Evolutionary conservation across 35 echinoderm and acorn worm genomes (phyloP), one percentile per base, ranked within the genome.

Genomic region (Ophiothrix spiculata): DNA sequence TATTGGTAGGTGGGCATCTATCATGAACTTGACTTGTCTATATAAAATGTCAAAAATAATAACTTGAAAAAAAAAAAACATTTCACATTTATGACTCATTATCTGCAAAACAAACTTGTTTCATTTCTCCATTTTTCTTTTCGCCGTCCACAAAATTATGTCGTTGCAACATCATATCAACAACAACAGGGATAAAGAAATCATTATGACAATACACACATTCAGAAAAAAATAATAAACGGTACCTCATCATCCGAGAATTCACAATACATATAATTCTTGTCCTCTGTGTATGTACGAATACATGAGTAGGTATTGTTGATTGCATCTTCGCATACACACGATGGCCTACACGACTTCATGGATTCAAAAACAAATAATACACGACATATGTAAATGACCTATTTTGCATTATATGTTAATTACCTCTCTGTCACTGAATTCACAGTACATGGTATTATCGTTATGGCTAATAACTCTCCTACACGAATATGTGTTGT

Each of bases 271-370:
- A 91, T 84, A 54, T 75, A 87, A 75, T 88, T 89, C 42, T 64
- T 74, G 31, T 63, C 81, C 1, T 77, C 42, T 42, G 81, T 84
- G 13, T 94, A 32, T 32, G 54, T 90, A 31, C 96, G 75, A 36
- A 91, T 23, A 78, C 96, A 99, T 64, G 92, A 15, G 77, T 94
- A 99, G 0, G 92, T 91, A 83, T 99, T 91, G 87, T 99, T 99
- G 56, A 29, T 74, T n/a, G 85, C 79, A 84, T 99, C 96, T 46
- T 99, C 91, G 84, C 96, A 99, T 17, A 99, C 96, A 87, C 96
- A 99, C 38, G 88, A 84, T 25, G 92, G 96, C 80, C 85, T 91
- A 38, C 96, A 99, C 17, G 89, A 86, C 96, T 94, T 88, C 28
- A 75, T 39, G n/a, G 79, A 35, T n/a, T 76, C 38, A 25, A 33